phyloP scores from a whole-genome alignment of 2,797 vertebrate species.

The Falco novaeseelandiae region DNA sequence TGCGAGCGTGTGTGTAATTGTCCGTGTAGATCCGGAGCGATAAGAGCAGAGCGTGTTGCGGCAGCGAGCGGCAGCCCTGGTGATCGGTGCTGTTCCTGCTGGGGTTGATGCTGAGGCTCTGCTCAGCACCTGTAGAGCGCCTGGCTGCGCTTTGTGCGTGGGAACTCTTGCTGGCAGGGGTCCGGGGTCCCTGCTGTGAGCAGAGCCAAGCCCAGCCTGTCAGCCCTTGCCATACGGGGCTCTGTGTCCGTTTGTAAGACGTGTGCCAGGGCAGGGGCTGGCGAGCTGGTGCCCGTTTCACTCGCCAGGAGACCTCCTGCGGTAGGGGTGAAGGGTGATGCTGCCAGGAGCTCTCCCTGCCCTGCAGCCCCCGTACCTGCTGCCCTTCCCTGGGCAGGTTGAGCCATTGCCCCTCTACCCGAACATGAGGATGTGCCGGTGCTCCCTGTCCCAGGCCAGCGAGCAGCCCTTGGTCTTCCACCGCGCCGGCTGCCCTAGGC shows the following conservation, averaged over 20 bases:
- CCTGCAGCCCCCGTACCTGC: not conserved
- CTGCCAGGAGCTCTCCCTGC: not conserved
- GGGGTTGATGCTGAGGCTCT: not conserved
- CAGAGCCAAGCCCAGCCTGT: not conserved
- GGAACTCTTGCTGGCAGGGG: not conserved
- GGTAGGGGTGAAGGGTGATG: not conserved
- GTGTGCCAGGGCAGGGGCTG: not conserved
- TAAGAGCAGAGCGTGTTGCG: accelerated
- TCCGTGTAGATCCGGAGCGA: accelerated
- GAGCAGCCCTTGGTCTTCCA: not conserved
- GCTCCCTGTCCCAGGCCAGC: not conserved
- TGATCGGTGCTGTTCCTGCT: accelerated
- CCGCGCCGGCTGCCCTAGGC: accelerated
- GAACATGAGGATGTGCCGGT: accelerated
- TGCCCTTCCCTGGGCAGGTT: not conserved
- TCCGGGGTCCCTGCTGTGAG: no score
- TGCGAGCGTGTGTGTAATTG: not conserved
- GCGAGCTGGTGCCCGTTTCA: accelerated
- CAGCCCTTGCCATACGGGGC: not conserved
- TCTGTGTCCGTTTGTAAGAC: not conserved
- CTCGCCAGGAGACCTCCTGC: not conserved
- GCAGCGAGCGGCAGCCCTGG: not conserved
- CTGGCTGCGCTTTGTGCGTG: accelerated
- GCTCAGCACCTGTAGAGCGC: not conserved
- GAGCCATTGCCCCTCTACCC: not conserved